phyloP scores from a whole-genome alignment of 2,888 invertebrate species.

The Xylophagus ater region DNA sequence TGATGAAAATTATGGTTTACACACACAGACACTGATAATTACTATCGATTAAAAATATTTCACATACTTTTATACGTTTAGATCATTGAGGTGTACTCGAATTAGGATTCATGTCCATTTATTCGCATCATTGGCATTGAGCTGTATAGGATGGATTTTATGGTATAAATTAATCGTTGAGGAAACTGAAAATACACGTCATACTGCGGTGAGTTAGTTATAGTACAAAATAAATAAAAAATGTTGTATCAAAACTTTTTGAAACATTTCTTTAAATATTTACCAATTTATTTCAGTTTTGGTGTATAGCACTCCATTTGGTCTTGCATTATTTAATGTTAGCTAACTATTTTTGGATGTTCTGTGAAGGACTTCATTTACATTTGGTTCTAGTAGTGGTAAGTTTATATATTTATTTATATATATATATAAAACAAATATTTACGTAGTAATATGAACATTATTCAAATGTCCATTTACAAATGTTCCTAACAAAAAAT shows the following conservation, averaged over 20 bases:
- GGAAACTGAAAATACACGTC: conserved; percentile 43
- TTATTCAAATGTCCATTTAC: not conserved
- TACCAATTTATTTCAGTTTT: conserved; percentile 26
- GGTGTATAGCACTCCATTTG: conserved; percentile 60
- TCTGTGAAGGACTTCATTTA: conserved; percentile 65
- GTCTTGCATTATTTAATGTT: conserved; percentile 61
- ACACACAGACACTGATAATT: conserved; percentile 27
- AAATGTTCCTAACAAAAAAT: too few relatives aligned
- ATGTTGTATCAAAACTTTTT: conserved; percentile 2
- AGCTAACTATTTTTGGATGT: conserved; percentile 77
- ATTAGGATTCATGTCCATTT: conserved; percentile 67
- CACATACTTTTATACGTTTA: conserved; percentile 24
- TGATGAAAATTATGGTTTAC: too few relatives aligned
- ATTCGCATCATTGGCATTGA: conserved; percentile 61
- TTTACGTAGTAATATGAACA: too few relatives aligned
- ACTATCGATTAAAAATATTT: not conserved
- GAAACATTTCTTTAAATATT: not conserved
- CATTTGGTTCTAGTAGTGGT: conserved; percentile 64
- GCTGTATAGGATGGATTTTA: conserved; percentile 62
- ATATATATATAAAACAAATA: too few relatives aligned
- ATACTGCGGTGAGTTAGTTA: conserved; percentile 46
- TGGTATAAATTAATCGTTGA: conserved; percentile 59
- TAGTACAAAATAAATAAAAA: not conserved
- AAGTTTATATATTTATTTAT: conserved; percentile 30
- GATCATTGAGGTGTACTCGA: conserved; percentile 58